Conservation (phyloP, 1,140 invertebrate genomes). For the Drosophila pachea region DNA sequence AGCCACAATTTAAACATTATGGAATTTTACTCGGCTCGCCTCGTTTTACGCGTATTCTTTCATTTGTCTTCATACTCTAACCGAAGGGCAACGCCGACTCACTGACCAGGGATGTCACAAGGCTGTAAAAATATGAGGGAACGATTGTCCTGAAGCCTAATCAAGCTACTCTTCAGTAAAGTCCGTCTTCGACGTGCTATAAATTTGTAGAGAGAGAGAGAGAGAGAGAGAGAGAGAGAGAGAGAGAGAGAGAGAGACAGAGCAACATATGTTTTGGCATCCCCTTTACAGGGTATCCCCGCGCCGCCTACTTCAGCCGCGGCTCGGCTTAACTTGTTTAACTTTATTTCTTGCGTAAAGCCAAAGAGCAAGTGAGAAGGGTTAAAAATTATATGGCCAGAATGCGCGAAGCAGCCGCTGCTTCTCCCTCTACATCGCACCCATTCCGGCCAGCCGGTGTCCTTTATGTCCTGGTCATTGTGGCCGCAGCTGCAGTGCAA, state of each 20-base stretch:
- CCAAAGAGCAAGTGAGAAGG: conserved; percentile 55
- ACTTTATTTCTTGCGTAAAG: conserved; percentile 27
- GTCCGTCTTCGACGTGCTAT: too few relatives aligned
- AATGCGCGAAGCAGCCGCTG: neutral
- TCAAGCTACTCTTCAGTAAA: too few relatives aligned
- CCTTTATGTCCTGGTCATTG: conserved; percentile 60
- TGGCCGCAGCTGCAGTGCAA: conserved; percentile 63
- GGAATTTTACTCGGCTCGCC: conserved; percentile 57
- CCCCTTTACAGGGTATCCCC: conserved; percentile 6
- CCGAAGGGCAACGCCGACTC: neutral
- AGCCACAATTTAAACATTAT: conserved; percentile 72
- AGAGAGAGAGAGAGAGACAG: too few relatives aligned
- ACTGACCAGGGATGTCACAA: too few relatives aligned
- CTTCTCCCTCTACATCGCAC: neutral
- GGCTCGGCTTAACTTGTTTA: neutral
- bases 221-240: too few relatives aligned
- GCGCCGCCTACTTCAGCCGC: neutral
- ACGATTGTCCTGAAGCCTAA: too few relatives aligned
- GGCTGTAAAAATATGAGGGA: too few relatives aligned
- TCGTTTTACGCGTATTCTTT: conserved; percentile 34
- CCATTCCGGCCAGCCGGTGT: neutral
- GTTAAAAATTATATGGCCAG: conserved; percentile 36
- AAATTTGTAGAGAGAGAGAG: too few relatives aligned
- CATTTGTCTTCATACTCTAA: conserved; percentile 43
- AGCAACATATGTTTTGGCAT: too few relatives aligned